These are phyloP conservation scores for Temnothorax longispinosus DNA, from an alignment of 1,140 invertebrate species.

Conservation along the genomic window DNA sequence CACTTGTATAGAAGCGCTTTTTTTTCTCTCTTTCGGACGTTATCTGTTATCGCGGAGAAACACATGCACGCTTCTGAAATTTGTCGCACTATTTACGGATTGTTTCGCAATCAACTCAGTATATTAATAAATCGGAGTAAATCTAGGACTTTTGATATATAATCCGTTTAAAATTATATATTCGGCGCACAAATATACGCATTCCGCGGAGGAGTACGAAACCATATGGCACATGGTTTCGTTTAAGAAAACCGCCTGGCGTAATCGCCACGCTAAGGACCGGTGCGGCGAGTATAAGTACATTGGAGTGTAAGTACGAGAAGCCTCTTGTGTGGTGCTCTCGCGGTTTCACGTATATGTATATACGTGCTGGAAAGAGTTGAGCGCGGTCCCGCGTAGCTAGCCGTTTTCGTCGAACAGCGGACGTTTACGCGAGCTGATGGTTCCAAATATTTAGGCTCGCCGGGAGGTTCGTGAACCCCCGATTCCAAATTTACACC, in stretches of 20 bases:
- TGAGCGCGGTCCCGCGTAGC: constrained; percentile 41
- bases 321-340: not conserved
- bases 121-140: not conserved
- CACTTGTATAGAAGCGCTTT: not conserved
- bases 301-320: constrained; percentile 11
- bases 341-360: not conserved
- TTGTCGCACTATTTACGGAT: not conserved
- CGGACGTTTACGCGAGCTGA: constrained; percentile 65
- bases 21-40: not conserved
- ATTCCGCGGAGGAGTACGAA: not conserved
- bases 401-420: constrained; percentile 62
- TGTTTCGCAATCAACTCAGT: not conserved
- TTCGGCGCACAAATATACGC: constrained; percentile 7
- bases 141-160: not conserved
- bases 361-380: constrained; percentile 37
- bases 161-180: constrained; percentile 6
- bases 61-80: not conserved
- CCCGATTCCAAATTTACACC: constrained; percentile 67
- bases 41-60: not conserved
- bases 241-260: constrained; percentile 30
- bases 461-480: constrained; percentile 70
- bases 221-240: not conserved
- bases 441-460: constrained; percentile 73
- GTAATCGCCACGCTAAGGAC: not conserved
- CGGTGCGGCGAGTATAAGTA: constrained; percentile 4